Evolutionary conservation across 1,140 invertebrate species (phyloP).

Genomic region (Samia ricini): DNA sequence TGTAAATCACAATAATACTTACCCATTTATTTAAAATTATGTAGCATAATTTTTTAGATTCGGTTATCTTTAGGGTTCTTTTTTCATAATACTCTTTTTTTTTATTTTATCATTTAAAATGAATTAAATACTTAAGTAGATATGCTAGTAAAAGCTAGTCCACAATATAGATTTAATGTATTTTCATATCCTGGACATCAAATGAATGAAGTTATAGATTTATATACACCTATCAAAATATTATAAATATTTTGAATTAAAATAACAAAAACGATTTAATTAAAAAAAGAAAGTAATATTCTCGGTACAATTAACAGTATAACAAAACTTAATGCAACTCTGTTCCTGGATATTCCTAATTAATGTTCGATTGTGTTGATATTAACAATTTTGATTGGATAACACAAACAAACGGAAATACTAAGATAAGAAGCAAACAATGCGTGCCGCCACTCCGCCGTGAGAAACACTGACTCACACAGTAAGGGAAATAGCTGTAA

Average conservation of each 20-base stretch:
- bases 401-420: slow-evolving; percentile 28
- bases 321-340: slow-evolving; percentile 1
- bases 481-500: not conserved
- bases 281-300: not conserved
- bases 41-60: no score
- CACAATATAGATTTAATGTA: not conserved
- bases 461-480: slow-evolving; percentile 34
- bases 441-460: slow-evolving; percentile 2
- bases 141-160: not conserved
- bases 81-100: no score
- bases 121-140: not conserved
- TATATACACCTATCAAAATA: not conserved
- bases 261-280: not conserved
- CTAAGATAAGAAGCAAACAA: slow-evolving; percentile 38
- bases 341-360: slow-evolving; percentile 1
- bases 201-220: not conserved
- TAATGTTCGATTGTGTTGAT: slow-evolving; percentile 7
- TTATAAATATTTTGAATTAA: not conserved
- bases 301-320: not conserved
- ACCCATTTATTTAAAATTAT: no score
- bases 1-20: no score
- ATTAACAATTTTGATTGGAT: slow-evolving; percentile 10
- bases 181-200: not conserved
- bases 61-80: no score
- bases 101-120: no score